These are phyloP conservation scores for Drosophila athabasca DNA, from an alignment of 1,140 invertebrate species.

Conservation along the genomic window DNA sequence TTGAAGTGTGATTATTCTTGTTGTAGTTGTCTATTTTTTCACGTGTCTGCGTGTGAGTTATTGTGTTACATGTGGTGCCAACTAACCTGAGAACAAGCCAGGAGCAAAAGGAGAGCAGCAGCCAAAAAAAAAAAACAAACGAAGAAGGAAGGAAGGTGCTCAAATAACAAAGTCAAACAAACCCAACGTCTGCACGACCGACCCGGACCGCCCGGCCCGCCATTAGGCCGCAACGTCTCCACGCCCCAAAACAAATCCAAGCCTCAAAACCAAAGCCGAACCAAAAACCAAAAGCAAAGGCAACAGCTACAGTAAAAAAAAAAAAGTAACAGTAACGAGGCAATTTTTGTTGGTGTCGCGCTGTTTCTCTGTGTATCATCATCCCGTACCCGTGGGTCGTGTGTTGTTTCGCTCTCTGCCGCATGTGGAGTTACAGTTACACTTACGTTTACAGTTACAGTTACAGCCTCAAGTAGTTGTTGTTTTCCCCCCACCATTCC, in stretches of 20 bases:
- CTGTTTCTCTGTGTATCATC: conserved; percentile 6
- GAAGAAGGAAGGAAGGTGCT: conserved; percentile 25
- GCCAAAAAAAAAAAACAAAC: neutral
- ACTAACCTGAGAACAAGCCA: conserved; percentile 12
- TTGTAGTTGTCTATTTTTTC: no score
- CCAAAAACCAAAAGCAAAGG: conserved; percentile 18
- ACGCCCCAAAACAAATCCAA: conserved; percentile 45
- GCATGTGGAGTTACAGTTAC: conserved; percentile 35
- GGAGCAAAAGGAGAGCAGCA: conserved; percentile 5
- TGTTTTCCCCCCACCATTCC: conserved; percentile 1
- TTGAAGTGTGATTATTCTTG: conserved; percentile 1
- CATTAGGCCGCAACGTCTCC: no score
- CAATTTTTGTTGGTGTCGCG: conserved; percentile 9
- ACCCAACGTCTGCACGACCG: conserved; percentile 7
- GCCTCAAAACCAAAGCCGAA: conserved; percentile 22
- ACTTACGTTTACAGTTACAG: conserved; percentile 30
- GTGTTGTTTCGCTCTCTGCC: conserved; percentile 1
- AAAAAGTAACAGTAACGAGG: conserved; percentile 21
- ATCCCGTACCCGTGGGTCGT: neutral
- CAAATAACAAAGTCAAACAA: conserved; percentile 73
- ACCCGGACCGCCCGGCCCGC: conserved; percentile 16
- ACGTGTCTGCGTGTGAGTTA: conserved; percentile 19
- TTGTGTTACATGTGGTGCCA: conserved; percentile 14
- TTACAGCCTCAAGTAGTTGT: conserved; percentile 16
- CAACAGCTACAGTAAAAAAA: conserved; percentile 7